Percentiles rank a stretch among this genome's conserved stretches.
phyloP scores from a whole-genome alignment of 2,888 invertebrate species.

The Mythimna vitellina region DNA sequence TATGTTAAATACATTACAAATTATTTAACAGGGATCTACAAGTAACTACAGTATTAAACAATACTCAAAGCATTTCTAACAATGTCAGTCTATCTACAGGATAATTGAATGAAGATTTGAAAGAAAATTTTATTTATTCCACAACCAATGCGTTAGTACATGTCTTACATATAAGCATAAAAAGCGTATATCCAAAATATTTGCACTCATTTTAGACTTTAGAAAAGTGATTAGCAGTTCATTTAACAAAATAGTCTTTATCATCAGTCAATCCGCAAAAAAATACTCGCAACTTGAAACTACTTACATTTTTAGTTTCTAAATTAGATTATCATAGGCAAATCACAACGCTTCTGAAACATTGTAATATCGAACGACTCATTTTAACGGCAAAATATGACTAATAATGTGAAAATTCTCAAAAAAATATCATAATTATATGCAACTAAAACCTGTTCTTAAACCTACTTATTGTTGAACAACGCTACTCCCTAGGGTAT shows the following conservation, averaged over 20 bases:
- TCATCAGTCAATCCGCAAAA: conserved; percentile 1
- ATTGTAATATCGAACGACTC: background rate
- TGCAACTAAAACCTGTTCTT: background rate
- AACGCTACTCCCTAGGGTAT: background rate
- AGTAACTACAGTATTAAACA: conserved; percentile 6
- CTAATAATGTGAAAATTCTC: background rate
- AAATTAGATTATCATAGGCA: background rate
- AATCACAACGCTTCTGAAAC: conserved; percentile 3
- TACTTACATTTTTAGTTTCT: background rate
- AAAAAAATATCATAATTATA: background rate
- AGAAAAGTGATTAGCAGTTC: conserved; percentile 18
- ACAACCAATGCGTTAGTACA: conserved; percentile 30
- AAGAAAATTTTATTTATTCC: conserved; percentile 18
- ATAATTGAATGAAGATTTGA: conserved; percentile 13
- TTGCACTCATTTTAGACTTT: background rate
- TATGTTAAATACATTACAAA: background rate
- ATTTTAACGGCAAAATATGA: background rate
- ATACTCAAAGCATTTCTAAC: conserved; percentile 8
- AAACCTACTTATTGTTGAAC: background rate
- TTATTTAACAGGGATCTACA: background rate
- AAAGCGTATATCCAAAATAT: background rate
- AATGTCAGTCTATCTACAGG: conserved; percentile 12
- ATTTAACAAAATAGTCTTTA: conserved; percentile 10
- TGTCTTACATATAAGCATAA: background rate
- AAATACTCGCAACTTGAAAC: background rate